Evolutionary conservation across 2,888 invertebrate genomes (phyloP).

Genomic region (Acleris laterana): DNA sequence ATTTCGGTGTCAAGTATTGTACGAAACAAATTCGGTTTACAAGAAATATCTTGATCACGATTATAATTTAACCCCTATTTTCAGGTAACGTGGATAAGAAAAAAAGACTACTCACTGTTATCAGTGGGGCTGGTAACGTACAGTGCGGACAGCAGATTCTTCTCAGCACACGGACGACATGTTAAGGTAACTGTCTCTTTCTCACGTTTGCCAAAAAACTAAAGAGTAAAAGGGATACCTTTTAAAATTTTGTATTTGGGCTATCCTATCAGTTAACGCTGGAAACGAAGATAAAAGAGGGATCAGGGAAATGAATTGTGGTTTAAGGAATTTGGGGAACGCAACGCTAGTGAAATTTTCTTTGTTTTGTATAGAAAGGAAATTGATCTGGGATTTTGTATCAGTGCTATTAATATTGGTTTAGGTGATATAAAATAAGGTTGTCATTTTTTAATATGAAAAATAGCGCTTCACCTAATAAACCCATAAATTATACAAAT

Average conservation of each 20-base stretch:
- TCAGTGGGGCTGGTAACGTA: conserved; percentile 87
- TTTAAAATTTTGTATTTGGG: no score
- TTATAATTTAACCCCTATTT: conserved; percentile 29
- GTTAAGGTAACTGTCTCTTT: conserved; percentile 72
- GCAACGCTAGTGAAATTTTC: conserved; percentile 10
- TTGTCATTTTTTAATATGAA: no score
- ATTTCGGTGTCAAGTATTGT: no score
- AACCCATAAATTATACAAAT: no score
- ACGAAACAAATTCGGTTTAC: no score
- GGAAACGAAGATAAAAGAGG: conserved; percentile 32
- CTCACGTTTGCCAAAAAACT: no score
- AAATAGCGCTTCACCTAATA: no score
- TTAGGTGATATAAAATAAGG: no score
- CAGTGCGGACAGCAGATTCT: conserved; percentile 87
- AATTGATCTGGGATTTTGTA: neutral
- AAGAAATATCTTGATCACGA: no score
- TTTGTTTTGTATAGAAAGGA: neutral
- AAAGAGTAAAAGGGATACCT: no score
- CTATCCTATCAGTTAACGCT: conserved; percentile 10
- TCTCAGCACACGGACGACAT: conserved; percentile 85
- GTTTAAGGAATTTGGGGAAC: conserved; percentile 9
- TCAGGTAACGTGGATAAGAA: conserved; percentile 89
- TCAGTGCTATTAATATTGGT: no score
- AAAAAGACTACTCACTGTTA: conserved; percentile 86
- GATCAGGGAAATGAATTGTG: conserved; percentile 26